These are phyloP conservation scores for Harmothoe impar DNA, from an alignment of 2,888 invertebrate genomes.

Conservation along the genomic window DNA sequence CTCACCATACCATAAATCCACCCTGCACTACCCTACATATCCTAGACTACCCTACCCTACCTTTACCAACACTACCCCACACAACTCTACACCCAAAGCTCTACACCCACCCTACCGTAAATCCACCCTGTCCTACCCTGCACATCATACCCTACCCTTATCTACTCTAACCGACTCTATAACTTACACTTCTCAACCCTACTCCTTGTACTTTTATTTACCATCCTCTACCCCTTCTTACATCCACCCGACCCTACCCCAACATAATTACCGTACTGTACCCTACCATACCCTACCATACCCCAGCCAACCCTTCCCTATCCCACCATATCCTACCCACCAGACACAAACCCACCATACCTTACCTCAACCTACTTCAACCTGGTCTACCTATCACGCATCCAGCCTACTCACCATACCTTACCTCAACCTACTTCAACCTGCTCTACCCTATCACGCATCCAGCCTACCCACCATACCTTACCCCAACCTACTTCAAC, in stretches of 20 bases:
- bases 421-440: not conserved
- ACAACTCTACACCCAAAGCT: no score
- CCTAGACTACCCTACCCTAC: no score
- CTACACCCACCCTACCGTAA: not conserved
- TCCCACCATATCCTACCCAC: not conserved
- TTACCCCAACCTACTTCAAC: not conserved
- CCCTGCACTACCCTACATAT: no score
- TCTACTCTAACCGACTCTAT: no score
- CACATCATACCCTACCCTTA: no score
- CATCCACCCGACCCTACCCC: no score
- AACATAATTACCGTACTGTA: no score
- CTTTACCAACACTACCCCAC: no score
- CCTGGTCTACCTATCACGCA: not conserved
- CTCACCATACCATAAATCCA: no score
- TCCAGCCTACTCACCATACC: not conserved
- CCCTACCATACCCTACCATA: no score
- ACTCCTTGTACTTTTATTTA: not conserved
- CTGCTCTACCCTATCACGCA: not conserved
- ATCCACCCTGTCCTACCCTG: no score
- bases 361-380: not conserved
- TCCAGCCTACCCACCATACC: not conserved
- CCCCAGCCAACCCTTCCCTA: not conserved
- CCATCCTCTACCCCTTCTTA: not conserved
- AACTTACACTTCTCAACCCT: not conserved
- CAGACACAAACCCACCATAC: not conserved